Percentiles rank a stretch among this genome's conserved stretches.
These are phyloP conservation scores for Suncus etruscus DNA, from an alignment of 2,113 vertebrate species.

Conservation along the genomic window DNA sequence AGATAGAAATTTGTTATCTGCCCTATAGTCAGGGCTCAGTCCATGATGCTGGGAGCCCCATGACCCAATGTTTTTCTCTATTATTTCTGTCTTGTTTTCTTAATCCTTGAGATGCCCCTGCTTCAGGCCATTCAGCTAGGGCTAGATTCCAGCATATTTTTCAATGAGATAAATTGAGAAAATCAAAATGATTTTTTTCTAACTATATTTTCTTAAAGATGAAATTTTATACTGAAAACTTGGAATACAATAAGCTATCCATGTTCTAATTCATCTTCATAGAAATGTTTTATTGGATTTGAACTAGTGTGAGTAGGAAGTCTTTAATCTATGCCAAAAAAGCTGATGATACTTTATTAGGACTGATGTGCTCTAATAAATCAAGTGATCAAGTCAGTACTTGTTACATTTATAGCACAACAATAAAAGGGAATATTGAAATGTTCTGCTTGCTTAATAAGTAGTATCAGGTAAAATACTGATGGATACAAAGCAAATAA, in stretches of 20 bases:
- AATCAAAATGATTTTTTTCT: conserved; percentile 36
- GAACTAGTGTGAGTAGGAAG: conserved; percentile 33
- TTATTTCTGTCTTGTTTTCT: no score
- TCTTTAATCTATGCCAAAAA: conserved; percentile 40
- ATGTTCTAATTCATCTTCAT: conserved; percentile 33
- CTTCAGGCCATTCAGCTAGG: no score
- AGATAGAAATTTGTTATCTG: no score
- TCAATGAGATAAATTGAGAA: neutral
- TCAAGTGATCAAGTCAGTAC: conserved; percentile 1
- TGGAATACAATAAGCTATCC: neutral
- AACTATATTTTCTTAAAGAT: neutral
- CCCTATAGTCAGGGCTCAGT: no score
- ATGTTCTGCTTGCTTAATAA: neutral
- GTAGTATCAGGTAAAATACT: conserved; percentile 32
- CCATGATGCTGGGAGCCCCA: no score
- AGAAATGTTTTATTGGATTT: conserved; percentile 48
- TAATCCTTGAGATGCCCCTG: no score
- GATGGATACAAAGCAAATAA: conserved; percentile 11
- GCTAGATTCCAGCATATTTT: no score
- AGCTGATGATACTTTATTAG: conserved; percentile 10
- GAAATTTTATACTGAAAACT: conserved; percentile 1
- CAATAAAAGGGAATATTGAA: conserved; percentile 48
- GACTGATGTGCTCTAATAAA: conserved; percentile 29
- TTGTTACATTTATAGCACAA: conserved; percentile 18
- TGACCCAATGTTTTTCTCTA: no score